phyloP scores from a whole-genome alignment of 2,113 vertebrate species.

The Emydocephalus ijimae region DNA sequence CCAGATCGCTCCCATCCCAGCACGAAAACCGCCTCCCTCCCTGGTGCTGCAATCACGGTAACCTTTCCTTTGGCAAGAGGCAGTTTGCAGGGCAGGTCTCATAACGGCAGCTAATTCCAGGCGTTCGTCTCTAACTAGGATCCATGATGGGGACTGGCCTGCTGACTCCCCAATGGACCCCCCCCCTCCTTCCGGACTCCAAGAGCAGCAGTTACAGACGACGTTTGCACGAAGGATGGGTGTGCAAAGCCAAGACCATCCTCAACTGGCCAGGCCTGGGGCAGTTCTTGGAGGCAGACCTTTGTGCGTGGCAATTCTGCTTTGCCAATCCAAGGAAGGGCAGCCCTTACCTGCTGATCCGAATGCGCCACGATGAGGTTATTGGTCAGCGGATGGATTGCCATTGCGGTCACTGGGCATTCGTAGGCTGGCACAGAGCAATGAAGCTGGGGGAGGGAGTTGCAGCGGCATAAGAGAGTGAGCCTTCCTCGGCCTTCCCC shows the following conservation, averaged over 20 bases:
- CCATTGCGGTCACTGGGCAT: slow-evolving; percentile 84
- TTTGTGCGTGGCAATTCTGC: not conserved
- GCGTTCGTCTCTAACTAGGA: not conserved
- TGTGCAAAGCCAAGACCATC: not conserved
- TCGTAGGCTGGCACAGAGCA: slow-evolving; percentile 80
- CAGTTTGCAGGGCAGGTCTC: not conserved
- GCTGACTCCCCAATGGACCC: not conserved
- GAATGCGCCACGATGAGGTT: slow-evolving; percentile 83
- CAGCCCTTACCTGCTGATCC: slow-evolving; percentile 84
- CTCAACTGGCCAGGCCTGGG: not conserved
- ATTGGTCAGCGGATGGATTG: slow-evolving; percentile 80
- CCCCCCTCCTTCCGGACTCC: not conserved
- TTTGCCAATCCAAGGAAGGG: not conserved
- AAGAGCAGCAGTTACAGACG: not conserved
- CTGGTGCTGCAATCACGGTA: no score
- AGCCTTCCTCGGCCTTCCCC: not conserved
- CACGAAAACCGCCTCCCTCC: not conserved
- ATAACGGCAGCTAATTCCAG: not conserved
- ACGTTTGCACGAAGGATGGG: not conserved
- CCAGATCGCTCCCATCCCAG: no score
- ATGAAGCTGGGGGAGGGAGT: slow-evolving; percentile 69
- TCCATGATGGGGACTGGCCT: not conserved
- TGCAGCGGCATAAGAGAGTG: fast-evolving
- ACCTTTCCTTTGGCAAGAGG: not conserved
- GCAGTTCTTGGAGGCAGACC: not conserved